Evolutionary conservation across 2,888 invertebrate genomes (phyloP).

Genomic region (Anagyrus pseudococci): DNA sequence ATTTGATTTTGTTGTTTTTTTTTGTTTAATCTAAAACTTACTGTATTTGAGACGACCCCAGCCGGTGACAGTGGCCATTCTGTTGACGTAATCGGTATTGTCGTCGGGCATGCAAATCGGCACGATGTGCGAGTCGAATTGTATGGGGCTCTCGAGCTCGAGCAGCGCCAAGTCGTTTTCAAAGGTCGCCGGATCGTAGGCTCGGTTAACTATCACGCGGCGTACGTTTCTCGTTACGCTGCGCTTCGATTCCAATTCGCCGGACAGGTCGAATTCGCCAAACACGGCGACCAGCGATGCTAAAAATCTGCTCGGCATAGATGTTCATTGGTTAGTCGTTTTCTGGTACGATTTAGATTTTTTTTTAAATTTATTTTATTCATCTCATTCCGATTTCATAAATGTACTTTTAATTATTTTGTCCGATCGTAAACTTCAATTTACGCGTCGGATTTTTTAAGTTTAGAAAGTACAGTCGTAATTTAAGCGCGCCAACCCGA

Average conservation of each 20-base stretch:
- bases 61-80: constrained; percentile 88
- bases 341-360: too few relatives aligned
- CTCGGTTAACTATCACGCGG: constrained; percentile 85
- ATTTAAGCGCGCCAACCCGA: too few relatives aligned
- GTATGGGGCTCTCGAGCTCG: constrained; percentile 82
- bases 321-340: too few relatives aligned
- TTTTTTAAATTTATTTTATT: too few relatives aligned
- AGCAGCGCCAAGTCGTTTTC: constrained; percentile 90
- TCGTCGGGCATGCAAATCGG: constrained; percentile 90
- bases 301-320: constrained; percentile 71
- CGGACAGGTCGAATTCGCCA: constrained; percentile 89
- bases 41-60: constrained; percentile 93
- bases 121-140: constrained; percentile 86
- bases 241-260: constrained; percentile 79
- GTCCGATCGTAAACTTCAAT: too few relatives aligned
- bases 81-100: constrained; percentile 79
- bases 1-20: neutral
- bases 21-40: constrained; percentile 54
- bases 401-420: too few relatives aligned
- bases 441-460: too few relatives aligned
- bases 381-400: too few relatives aligned
- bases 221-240: constrained; percentile 84
- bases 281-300: constrained; percentile 90
- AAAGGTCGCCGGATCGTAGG: constrained; percentile 89
- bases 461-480: too few relatives aligned